These are phyloP conservation scores for Dolichomitus sp. DNA, from an alignment of 2,888 invertebrate genomes.

Conservation along the genomic window DNA sequence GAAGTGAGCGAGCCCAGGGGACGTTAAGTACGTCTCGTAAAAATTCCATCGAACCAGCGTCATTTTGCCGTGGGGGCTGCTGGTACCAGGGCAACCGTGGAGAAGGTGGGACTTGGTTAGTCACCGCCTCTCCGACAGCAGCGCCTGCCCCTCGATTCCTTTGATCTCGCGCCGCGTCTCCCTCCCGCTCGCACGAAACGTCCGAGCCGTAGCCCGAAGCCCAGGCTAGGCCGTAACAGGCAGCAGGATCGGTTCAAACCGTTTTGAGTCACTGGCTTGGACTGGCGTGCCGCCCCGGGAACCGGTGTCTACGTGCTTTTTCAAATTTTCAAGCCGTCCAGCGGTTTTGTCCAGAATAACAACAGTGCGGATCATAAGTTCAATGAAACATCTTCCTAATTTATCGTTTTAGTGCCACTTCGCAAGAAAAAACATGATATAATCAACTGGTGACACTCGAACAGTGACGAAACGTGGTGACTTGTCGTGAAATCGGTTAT, in stretches of 20 bases:
- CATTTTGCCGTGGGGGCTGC: constrained; percentile 82
- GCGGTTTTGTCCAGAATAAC: neutral
- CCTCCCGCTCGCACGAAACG: constrained; percentile 49
- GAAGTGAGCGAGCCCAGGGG: constrained; percentile 66
- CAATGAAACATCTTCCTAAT: neutral
- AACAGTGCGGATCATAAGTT: neutral
- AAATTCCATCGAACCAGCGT: constrained; percentile 84
- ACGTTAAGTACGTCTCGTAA: constrained; percentile 85
- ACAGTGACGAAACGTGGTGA: constrained; percentile 31
- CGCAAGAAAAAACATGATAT: neutral
- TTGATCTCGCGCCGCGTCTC: constrained; percentile 75
- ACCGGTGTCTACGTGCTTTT: constrained; percentile 60
- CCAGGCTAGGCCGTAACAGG: constrained; percentile 77
- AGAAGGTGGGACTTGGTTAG: constrained; percentile 70
- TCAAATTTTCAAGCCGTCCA: constrained; percentile 35
- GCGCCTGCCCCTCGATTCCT: constrained; percentile 86
- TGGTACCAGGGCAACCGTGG: constrained; percentile 81
- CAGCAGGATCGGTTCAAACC: constrained; percentile 86
- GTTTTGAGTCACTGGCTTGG: constrained; percentile 84
- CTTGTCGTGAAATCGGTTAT: constrained; percentile 3
- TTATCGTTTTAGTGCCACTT: neutral
- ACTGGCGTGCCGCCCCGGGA: constrained; percentile 77
- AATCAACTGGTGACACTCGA: neutral
- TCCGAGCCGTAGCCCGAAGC: constrained; percentile 39
- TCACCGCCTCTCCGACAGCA: constrained; percentile 82